Evolutionary conservation across 2,888 invertebrate genomes (phyloP).

Genomic region (Dryobota labecula): DNA sequence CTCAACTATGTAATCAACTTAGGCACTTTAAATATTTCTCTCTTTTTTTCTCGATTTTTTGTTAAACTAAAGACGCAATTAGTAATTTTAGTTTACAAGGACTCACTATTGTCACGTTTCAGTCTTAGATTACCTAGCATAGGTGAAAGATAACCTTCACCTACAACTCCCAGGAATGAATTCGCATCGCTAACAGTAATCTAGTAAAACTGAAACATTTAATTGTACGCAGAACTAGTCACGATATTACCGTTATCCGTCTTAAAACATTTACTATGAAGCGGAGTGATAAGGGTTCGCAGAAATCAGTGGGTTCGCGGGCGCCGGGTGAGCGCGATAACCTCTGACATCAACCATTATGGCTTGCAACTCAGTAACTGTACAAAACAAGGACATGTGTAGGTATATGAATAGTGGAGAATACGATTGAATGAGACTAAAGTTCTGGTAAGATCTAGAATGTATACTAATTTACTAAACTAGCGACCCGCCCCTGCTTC

Average conservation of each 20-base stretch:
- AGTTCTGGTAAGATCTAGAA: background rate
- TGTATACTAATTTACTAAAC: too few species aligned
- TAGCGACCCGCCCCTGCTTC: too few species aligned
- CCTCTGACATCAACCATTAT: constrained; percentile 48
- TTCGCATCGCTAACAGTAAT: too few species aligned
- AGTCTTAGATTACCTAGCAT: constrained; percentile 2
- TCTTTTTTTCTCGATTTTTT: background rate
- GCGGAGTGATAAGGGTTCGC: constrained; percentile 62
- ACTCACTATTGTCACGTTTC: background rate
- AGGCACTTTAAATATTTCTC: background rate
- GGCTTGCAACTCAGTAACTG: constrained; percentile 25
- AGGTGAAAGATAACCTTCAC: background rate
- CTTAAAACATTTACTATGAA: constrained; percentile 40
- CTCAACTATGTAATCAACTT: background rate
- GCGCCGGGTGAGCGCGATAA: constrained; percentile 53
- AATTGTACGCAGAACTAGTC: constrained; percentile 37
- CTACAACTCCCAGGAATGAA: constrained; percentile 29
- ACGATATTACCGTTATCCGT: constrained; percentile 47
- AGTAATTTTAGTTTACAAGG: background rate
- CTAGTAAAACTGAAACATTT: constrained; percentile 11
- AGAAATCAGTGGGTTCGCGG: constrained; percentile 60
- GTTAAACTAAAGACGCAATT: background rate
- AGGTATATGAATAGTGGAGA: background rate
- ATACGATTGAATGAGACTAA: background rate
- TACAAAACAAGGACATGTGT: constrained; percentile 31